phyloP scores from a whole-genome alignment of 2,797 vertebrate genomes.

The Fratercula arctica region DNA sequence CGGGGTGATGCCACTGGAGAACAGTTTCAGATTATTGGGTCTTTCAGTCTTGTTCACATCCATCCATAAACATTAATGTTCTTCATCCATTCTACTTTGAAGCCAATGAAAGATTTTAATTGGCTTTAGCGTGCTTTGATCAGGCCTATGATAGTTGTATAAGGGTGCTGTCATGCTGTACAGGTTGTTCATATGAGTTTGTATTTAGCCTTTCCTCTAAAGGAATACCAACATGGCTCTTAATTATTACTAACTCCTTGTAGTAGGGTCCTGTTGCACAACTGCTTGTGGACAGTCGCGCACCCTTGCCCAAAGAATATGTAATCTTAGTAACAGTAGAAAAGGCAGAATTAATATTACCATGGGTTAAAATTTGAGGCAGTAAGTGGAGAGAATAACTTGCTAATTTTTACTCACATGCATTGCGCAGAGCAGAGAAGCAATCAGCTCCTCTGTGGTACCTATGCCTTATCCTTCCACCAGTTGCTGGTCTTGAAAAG shows the following conservation, averaged over 20 bases:
- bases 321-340: neutral
- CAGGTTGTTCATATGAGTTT: neutral
- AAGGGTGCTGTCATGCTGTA: neutral
- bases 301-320: neutral
- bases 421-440: neutral
- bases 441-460: neutral
- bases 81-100: constrained; percentile 11
- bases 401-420: neutral
- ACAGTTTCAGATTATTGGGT: neutral
- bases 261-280: neutral
- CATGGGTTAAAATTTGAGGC: neutral
- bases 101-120: constrained; percentile 3
- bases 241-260: neutral
- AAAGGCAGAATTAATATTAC: neutral
- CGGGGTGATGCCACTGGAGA: neutral
- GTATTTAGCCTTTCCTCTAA: neutral
- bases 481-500: neutral
- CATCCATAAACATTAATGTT: neutral
- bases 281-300: neutral
- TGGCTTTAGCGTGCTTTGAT: constrained; percentile 19
- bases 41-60: neutral
- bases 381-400: neutral
- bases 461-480: neutral
- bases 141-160: neutral
- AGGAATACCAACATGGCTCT: neutral